Evolutionary conservation across 2,888 invertebrate species (phyloP), one percentile per base, ranked within the genome.

Genomic region (Crepidodera aurea): DNA sequence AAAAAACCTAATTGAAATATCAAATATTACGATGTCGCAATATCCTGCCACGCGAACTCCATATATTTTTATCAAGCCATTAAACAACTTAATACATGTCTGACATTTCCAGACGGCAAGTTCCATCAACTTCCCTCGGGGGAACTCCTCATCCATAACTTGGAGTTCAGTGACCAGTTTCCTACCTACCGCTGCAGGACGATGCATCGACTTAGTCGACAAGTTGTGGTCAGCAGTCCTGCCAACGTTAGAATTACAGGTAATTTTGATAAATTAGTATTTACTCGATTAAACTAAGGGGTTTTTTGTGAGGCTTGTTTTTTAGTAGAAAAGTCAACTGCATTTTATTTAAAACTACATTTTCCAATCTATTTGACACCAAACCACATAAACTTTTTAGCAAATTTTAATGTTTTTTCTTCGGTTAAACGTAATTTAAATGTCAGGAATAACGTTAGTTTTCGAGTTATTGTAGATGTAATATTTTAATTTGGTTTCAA

Each of bases 61-160:
- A 13, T 56, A 56, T 4, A 56, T 46, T 32, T 32, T 22, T 44
- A 55, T 19, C 58, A 50, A 59, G 25, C 51, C 29, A 56, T 56
- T 56, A 37, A 56, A 55, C 44, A 55, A 55, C 34, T 44, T 55
- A 44, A 56, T 62, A 42, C 29, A 39, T 56, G 54, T 65, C 39
- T 67, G 25, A 60, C 61, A 61, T 60, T 83, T 84, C 58, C 83
- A 90, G 90, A 90, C 81, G 90, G 89, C 67, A 90, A 90, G 79
- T 90, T 88, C 80, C 90, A 90, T 81, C 86, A 90, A 73, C 82
- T 90, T 74, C 89, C 90, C 68, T 88, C 88, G 60, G 90, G 90
- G 62, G 90, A 90, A 79, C 84, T 91, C 69, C 83, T 90, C 72
- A 87, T 90, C 68, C 89, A 90, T 82, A 88, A 89, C 79, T 82